A percentile compares a stretch with the other conserved stretches of the same genome.
phyloP scores from a whole-genome alignment of 2,888 invertebrate genomes.

The Habrosyne pyritoides region DNA sequence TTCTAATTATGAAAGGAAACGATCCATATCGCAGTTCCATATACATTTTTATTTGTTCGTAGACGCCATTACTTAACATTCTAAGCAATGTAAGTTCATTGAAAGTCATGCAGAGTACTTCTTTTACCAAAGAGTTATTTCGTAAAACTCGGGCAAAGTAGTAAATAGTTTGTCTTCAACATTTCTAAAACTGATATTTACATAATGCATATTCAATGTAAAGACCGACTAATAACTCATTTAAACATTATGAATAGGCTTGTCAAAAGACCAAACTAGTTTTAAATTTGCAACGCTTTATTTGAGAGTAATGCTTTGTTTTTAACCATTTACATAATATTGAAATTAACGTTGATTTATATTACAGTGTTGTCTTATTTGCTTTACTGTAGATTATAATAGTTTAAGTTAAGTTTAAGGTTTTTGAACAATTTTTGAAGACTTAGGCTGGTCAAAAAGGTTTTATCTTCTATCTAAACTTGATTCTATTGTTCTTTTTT shows the following conservation, averaged over 20 bases:
- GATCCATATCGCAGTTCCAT: no score
- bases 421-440: no score
- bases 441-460: no score
- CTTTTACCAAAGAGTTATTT: background rate
- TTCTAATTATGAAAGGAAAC: no score
- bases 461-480: no score
- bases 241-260: constrained; percentile 20
- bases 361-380: constrained; percentile 18
- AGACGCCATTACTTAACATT: no score
- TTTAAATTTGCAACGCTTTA: constrained; percentile 41
- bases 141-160: background rate
- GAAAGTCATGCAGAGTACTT: background rate
- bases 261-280: constrained; percentile 18
- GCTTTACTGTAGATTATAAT: background rate
- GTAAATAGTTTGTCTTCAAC: background rate
- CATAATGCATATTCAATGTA: constrained; percentile 6
- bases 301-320: constrained; percentile 25
- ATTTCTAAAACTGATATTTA: constrained; percentile 1
- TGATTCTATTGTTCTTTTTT: no score
- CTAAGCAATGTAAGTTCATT: background rate
- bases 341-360: constrained; percentile 34
- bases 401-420: no score
- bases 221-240: constrained; percentile 18
- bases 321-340: constrained; percentile 51
- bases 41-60: no score